Base-by-base conservation (phyloP, 1,140 invertebrate species). In the Drosophila persimilis region DNA sequence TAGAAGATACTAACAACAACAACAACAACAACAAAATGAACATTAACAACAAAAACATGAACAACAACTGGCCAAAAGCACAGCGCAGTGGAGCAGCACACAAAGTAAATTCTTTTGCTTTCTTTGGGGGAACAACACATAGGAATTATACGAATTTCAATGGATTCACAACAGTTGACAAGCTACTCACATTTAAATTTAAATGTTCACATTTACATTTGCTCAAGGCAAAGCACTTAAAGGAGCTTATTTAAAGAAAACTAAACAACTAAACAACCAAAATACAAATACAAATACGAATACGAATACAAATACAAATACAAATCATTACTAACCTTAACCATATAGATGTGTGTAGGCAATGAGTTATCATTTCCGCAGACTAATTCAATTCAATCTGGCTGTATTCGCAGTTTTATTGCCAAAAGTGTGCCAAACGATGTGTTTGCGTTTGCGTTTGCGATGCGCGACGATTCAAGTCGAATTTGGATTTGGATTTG, bases 121-220 rank as follows among this genome's bases (percentile, higher is more conserved):
- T 83, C 77, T 86, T 83, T 70, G 61, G 83, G 88, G 89, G 77
- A 90, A 81, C 84, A 90, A 90, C 71, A 90, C 88, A 90, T 77
- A 89, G 89, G 89, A 90, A 90, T 90, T 89, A 85, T 80, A 89
- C 89, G 89, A 90, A 90, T 90, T 90, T 90, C 84, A 89, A 74
- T 59, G 55, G 67, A 64, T 58, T 65, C 65, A 72, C 57, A 73
- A 65, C 57, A 73, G 61, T 74, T 72, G 72, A 57, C 74, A 78
- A 84, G 60, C 63, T 67, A 67, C 71, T 70, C 66, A 57, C 66
- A 70, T 53, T 69, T 69, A 52, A 69, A 70, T 70, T 70, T 70
- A 70, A 62, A 70, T 70, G 66, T 70, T 70, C 66, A 70, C 64
- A 70, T 69, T 70, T 69, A 70, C 64, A 70, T 69, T 70, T 70